These are phyloP conservation scores for Drosophila novamexicana DNA, from an alignment of 1,140 invertebrate species.

Conservation along the genomic window DNA sequence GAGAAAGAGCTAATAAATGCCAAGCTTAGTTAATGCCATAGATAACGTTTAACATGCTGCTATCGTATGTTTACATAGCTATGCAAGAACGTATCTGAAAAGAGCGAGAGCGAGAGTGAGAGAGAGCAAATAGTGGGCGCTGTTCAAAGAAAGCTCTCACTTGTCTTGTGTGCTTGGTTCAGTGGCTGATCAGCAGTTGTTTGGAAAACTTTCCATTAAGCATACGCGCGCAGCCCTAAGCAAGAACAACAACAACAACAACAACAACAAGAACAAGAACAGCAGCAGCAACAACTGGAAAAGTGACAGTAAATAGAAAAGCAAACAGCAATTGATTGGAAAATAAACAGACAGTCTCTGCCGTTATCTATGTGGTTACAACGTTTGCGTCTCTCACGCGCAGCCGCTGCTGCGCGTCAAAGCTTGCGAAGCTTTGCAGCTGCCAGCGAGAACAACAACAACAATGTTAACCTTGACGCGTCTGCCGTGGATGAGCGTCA, in stretches of 20 bases:
- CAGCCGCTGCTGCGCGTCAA: conserved; percentile 23
- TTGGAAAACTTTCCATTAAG: conserved; percentile 46
- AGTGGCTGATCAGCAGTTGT: conserved; percentile 21
- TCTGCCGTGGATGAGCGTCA: conserved; percentile 45
- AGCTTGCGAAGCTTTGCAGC: conserved; percentile 70
- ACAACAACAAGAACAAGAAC: neutral
- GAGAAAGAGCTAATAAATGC: neutral
- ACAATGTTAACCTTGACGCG: conserved; percentile 18
- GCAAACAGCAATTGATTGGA: conserved; percentile 7
- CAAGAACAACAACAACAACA: neutral
- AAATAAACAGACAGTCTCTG: neutral
- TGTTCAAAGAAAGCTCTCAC: conserved; percentile 31
- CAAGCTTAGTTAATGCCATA: conserved; percentile 4
- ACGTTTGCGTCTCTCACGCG: conserved; percentile 3
- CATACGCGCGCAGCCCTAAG: neutral
- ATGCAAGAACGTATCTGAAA: neutral
- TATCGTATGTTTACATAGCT: conserved; percentile 13
- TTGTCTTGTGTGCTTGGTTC: conserved; percentile 5
- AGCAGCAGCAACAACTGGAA: neutral
- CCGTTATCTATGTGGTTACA: conserved; percentile 16
- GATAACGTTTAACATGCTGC: conserved; percentile 23
- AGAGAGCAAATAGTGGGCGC: neutral
- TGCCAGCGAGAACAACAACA: conserved; percentile 22
- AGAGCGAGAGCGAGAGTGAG: neutral
- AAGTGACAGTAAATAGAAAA: conserved; percentile 23